Evolutionary conservation across 2,113 vertebrate genomes (phyloP).

Genomic region (Grammomys surdaster): DNA sequence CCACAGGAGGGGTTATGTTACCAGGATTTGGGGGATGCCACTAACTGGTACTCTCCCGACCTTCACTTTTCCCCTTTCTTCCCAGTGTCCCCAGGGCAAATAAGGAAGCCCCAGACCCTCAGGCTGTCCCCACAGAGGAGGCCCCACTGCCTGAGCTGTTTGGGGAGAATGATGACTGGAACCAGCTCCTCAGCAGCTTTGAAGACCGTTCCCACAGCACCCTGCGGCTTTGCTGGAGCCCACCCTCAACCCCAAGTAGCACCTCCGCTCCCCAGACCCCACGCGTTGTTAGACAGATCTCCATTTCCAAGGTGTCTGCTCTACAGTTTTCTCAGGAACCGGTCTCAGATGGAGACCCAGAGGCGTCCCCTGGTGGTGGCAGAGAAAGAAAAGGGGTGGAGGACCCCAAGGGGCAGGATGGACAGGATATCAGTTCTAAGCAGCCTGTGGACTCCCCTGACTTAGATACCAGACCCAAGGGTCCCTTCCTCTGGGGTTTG

Average conservation of each 20-base stretch:
- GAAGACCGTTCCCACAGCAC: neutral
- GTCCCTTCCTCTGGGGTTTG: neutral
- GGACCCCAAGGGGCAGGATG: neutral
- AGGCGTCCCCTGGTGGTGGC: no score
- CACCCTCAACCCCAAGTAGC: neutral
- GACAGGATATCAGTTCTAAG: neutral
- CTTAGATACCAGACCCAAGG: accelerated
- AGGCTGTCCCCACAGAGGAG: slow-evolving; percentile 16
- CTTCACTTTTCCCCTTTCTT: neutral
- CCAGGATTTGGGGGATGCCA: neutral
- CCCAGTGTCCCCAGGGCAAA: slow-evolving; percentile 6
- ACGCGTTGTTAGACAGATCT: slow-evolving; percentile 72
- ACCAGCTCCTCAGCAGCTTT: slow-evolving; percentile 57
- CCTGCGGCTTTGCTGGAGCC: slow-evolving; percentile 74
- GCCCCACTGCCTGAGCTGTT: slow-evolving; percentile 61
- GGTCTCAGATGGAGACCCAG: neutral
- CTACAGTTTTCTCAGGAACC: neutral
- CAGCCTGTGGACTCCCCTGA: neutral
- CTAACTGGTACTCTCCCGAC: neutral
- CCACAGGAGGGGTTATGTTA: accelerated
- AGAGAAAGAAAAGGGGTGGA: neutral
- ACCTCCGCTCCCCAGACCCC: neutral
- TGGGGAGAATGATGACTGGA: slow-evolving; percentile 67
- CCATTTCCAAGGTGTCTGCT: neutral
- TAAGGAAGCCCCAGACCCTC: neutral